Evolutionary conservation across 2,113 vertebrate species (phyloP).

Genomic region (Plectropomus leopardus): DNA sequence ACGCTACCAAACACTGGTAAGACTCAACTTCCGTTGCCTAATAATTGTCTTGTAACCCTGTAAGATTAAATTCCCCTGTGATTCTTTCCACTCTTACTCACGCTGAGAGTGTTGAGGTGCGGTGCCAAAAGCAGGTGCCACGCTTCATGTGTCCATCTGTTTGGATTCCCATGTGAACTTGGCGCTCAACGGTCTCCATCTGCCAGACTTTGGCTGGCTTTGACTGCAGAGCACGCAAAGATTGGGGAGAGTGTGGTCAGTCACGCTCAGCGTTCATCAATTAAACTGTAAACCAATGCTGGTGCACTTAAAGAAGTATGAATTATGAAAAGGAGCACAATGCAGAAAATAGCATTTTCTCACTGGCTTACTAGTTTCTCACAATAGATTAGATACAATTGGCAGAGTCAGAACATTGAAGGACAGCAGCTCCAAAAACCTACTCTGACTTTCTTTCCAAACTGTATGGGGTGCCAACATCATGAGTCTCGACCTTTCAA

Average conservation of each 20-base stretch:
- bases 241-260: neutral
- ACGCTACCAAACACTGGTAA: conserved; percentile 17
- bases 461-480: neutral
- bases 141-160: conserved; percentile 74
- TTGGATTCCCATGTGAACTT: conserved; percentile 63
- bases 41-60: conserved; percentile 11
- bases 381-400: neutral
- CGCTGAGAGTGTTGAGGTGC: conserved; percentile 24
- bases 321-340: neutral
- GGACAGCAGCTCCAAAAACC: neutral
- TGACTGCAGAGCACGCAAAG: conserved; percentile 15
- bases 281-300: conserved; percentile 5
- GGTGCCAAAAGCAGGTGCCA: conserved; percentile 63
- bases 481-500: conserved; percentile 8
- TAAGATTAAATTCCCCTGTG: conserved; percentile 34
- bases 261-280: neutral
- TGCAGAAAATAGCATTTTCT: neutral
- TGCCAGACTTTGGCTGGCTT: conserved; percentile 46
- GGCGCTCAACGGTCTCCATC: conserved; percentile 62
- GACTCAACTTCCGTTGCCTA: conserved; percentile 15
- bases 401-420: neutral
- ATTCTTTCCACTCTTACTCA: conserved; percentile 37
- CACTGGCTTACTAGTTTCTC: neutral
- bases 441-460: neutral
- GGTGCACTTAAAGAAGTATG: neutral